Percentiles rank a stretch among this genome's conserved stretches.
Conservation (phyloP, 1,140 invertebrate species). For the Oryzaephilus surinamensis region DNA sequence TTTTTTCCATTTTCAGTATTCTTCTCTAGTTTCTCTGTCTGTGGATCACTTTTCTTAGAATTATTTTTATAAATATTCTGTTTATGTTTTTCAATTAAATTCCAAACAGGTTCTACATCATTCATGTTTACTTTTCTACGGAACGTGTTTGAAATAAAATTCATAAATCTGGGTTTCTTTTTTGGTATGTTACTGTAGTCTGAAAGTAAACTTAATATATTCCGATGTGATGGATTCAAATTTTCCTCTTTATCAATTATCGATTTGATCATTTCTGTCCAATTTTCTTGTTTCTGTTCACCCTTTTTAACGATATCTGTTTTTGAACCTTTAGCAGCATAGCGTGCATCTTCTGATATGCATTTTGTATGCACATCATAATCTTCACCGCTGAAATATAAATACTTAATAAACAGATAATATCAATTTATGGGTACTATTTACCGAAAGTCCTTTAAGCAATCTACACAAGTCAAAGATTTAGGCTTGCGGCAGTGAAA, state of each 20-base stretch:
- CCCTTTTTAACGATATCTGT: conserved; percentile 71
- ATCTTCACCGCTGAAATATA: conserved; percentile 57
- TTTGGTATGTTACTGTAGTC: conserved; percentile 82
- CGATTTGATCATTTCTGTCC: conserved; percentile 72
- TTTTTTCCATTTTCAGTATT: conserved; percentile 18
- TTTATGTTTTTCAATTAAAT: conserved; percentile 55
- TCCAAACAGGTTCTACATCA: conserved; percentile 55
- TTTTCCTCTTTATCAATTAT: conserved; percentile 53
- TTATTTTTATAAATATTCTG: conserved; percentile 11
- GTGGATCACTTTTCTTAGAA: conserved; percentile 8
- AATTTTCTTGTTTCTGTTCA: conserved; percentile 79
- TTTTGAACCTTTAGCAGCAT: conserved; percentile 72
- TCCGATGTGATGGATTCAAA: conserved; percentile 45
- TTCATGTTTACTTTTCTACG: conserved; percentile 43
- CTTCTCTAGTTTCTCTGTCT: conserved; percentile 9
- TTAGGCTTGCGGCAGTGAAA: conserved; percentile 39
- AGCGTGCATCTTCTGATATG: conserved; percentile 82
- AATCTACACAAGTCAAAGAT: conserved; percentile 78
- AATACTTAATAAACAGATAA: conserved; percentile 7
- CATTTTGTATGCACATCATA: conserved; percentile 83
- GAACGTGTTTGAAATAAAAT: conserved; percentile 54
- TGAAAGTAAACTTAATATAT: conserved; percentile 59
- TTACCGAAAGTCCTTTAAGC: conserved; percentile 78
- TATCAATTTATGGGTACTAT: conserved; percentile 20
- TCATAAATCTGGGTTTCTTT: conserved; percentile 81